These are phyloP conservation scores for Thyatira batis DNA, from an alignment of 2,888 invertebrate genomes.

Conservation along the genomic window DNA sequence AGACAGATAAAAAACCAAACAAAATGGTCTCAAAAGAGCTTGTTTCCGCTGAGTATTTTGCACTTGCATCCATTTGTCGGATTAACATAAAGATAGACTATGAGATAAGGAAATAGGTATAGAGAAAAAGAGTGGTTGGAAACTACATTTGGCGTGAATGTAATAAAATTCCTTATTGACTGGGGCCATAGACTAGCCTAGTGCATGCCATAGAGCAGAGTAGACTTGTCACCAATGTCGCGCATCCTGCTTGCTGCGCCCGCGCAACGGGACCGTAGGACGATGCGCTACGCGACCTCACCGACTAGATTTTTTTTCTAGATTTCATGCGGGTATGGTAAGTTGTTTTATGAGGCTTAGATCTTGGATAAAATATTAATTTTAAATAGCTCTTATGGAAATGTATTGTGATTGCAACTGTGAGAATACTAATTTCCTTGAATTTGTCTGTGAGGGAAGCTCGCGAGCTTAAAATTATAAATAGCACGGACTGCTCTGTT, in stretches of 20 bases:
- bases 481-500: too few relatives aligned
- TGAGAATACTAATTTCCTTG: too few relatives aligned
- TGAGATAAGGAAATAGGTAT: neutral
- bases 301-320: constrained; percentile 13
- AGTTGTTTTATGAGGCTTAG: neutral
- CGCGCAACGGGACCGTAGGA: constrained; percentile 26
- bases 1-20: too few relatives aligned
- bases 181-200: neutral
- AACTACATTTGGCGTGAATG: neutral
- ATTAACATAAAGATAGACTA: neutral
- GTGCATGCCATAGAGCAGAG: neutral
- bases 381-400: too few relatives aligned
- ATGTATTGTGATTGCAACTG: too few relatives aligned
- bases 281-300: constrained; percentile 10
- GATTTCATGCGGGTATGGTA: neutral
- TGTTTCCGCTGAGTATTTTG: neutral
- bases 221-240: constrained; percentile 21
- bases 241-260: constrained; percentile 20
- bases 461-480: too few relatives aligned
- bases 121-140: neutral
- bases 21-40: neutral
- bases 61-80: neutral
- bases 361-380: neutral
- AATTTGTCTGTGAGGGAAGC: too few relatives aligned
- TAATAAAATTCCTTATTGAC: neutral